phyloP scores from a whole-genome alignment of 2,113 vertebrate species.

The Xerus inauris region DNA sequence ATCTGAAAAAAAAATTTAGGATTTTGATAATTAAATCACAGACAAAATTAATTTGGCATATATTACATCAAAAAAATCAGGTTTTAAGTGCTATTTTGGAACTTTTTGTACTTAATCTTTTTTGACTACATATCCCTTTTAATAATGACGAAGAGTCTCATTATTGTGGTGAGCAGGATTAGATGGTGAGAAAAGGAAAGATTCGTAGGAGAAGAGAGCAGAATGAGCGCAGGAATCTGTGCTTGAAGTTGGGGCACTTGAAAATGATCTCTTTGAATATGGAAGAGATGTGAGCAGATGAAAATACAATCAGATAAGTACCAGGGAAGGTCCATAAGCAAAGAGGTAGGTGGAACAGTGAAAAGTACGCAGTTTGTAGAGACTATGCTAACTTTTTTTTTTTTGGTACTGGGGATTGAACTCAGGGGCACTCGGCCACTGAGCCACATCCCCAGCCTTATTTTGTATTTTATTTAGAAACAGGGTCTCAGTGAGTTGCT shows the following conservation, averaged over 20 bases:
- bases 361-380: neutral
- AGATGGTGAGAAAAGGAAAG: slow-evolving; percentile 72
- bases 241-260: slow-evolving; percentile 62
- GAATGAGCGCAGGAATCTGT: slow-evolving; percentile 49
- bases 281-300: slow-evolving; percentile 76
- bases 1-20: slow-evolving; percentile 11
- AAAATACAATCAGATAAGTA: slow-evolving; percentile 78
- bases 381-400: neutral
- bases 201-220: slow-evolving; percentile 67
- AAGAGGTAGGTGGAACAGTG: neutral
- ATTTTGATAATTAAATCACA: slow-evolving; percentile 32
- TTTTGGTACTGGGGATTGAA: too few relatives aligned
- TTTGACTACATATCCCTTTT: slow-evolving; percentile 8
- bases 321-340: neutral
- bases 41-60: neutral
- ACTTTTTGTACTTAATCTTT: neutral
- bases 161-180: slow-evolving; percentile 69
- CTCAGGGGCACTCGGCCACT: too few relatives aligned
- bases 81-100: slow-evolving; percentile 30
- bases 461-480: too few relatives aligned
- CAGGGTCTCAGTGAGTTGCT: too few relatives aligned
- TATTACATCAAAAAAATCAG: neutral
- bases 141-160: slow-evolving; percentile 32
- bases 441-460: too few relatives aligned
- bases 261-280: slow-evolving; percentile 73